Evolutionary conservation across 2,113 vertebrate species (phyloP).

Genomic region (Bucco capensis): DNA sequence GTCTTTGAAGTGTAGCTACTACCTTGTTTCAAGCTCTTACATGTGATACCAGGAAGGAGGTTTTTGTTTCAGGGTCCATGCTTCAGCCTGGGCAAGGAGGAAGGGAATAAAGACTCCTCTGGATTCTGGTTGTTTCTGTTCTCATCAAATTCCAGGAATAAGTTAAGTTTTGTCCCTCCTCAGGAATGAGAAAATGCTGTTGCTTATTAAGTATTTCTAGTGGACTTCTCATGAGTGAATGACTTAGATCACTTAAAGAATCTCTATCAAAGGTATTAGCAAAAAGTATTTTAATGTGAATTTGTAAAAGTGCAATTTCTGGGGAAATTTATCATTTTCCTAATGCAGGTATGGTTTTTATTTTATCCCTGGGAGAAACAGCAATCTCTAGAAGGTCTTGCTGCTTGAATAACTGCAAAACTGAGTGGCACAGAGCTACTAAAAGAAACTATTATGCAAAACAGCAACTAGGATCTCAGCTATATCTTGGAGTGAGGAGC

Average conservation of each 20-base stretch:
- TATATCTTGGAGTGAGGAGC: neutral
- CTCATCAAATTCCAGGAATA: neutral
- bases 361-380: neutral
- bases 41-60: neutral
- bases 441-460: neutral
- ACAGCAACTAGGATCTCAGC: neutral
- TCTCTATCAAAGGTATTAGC: neutral
- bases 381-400: neutral
- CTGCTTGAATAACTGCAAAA: neutral
- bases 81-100: neutral
- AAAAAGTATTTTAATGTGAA: neutral
- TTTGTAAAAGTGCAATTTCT: neutral
- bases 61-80: neutral
- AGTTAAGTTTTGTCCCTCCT: neutral
- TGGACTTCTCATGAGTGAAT: neutral
- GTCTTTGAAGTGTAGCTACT: neutral
- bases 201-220: neutral
- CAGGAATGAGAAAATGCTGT: neutral
- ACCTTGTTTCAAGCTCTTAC: neutral
- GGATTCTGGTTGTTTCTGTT: neutral
- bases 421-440: neutral
- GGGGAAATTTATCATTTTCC: neutral
- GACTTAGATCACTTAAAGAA: neutral
- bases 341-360: neutral
- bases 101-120: neutral